phyloP scores from a whole-genome alignment of 2,113 vertebrate species.

The Petroica traversi region DNA sequence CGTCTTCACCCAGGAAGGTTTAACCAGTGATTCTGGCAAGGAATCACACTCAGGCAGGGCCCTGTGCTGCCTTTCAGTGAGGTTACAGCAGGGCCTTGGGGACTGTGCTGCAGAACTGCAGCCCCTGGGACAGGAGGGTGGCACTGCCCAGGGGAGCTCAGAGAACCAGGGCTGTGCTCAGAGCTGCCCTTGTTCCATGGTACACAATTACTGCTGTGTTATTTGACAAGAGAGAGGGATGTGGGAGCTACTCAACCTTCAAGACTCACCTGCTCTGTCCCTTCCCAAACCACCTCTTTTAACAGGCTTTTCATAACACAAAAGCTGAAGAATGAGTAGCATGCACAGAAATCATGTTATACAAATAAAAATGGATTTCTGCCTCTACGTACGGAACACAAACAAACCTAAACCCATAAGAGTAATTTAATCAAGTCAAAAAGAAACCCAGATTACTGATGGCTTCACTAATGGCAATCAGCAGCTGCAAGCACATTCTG shows the following conservation, averaged over 20 bases:
- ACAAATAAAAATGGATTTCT: not conserved
- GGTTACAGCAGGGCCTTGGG: not conserved
- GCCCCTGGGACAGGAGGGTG: not conserved
- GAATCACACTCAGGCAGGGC: too few species aligned
- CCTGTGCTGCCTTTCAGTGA: rapidly evolving
- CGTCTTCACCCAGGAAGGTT: not conserved
- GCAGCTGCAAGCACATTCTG: constrained; percentile 9
- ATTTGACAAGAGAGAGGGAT: not conserved
- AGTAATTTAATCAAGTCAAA: not conserved
- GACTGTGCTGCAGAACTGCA: not conserved
- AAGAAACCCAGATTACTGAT: not conserved
- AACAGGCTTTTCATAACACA: not conserved
- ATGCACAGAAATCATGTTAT: not conserved
- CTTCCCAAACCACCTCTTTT: not conserved
- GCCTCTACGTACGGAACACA: not conserved
- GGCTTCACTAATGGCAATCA: not conserved
- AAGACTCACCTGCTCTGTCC: not conserved
- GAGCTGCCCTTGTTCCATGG: not conserved
- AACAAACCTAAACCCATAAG: not conserved
- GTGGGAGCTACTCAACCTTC: not conserved
- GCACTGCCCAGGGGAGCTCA: not conserved
- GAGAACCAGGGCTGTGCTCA: not conserved
- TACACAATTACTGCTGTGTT: not conserved
- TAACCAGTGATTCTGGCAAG: not conserved
- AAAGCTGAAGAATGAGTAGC: not conserved